Conservation (phyloP, 2,888 invertebrate species). For the Cerastis rubricosa region DNA sequence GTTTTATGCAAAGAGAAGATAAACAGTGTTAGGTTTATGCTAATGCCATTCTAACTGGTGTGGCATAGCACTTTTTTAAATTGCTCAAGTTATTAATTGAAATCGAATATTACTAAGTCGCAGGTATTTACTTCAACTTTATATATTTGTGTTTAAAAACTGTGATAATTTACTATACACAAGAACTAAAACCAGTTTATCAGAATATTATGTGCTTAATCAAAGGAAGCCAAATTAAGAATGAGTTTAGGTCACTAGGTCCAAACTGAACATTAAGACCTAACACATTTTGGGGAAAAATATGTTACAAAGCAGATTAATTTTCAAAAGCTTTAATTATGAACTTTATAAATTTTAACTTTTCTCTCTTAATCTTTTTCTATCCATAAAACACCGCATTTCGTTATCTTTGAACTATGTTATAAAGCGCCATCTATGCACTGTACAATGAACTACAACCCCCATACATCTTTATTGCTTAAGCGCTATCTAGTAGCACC, state of each 20-base stretch:
- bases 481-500: conserved; percentile 26
- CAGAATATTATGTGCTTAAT: neutral
- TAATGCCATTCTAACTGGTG: conserved; percentile 29
- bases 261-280: neutral
- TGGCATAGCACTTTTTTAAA: neutral
- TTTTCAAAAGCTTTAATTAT: neutral
- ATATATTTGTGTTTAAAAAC: neutral
- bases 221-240: neutral
- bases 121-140: too few relatives aligned
- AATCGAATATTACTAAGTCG: neutral
- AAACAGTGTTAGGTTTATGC: conserved; percentile 42
- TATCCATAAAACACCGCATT: neutral
- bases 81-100: neutral
- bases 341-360: neutral
- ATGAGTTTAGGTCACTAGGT: neutral
- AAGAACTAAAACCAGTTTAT: neutral
- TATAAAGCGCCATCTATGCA: conserved; percentile 52
- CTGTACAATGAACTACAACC: neutral
- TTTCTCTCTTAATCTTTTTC: too few relatives aligned
- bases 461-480: accelerated
- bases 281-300: too few relatives aligned
- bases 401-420: neutral
- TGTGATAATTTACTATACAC: neutral
- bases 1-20: conserved; percentile 53
- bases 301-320: neutral